Evolutionary conservation across 2,888 invertebrate genomes (phyloP).

Genomic region (Lottia gigantea): DNA sequence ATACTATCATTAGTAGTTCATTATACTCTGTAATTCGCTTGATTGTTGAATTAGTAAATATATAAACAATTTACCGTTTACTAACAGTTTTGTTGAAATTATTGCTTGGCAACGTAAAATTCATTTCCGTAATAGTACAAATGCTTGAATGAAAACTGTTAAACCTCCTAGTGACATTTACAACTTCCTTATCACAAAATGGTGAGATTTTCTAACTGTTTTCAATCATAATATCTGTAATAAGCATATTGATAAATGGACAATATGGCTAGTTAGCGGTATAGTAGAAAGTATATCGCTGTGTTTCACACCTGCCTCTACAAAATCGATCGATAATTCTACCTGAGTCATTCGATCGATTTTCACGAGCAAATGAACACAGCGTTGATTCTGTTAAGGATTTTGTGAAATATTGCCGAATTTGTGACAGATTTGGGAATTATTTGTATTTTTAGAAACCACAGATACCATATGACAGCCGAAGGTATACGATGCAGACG

Average conservation of each 20-base stretch:
- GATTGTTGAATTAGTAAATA: conserved; percentile 1
- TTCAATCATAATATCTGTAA: neutral
- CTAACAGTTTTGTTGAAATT: neutral
- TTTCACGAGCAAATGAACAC: too few species aligned
- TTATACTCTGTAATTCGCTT: neutral
- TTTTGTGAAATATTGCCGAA: too few species aligned
- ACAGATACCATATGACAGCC: conserved; percentile 2
- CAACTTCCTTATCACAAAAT: neutral
- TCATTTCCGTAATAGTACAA: neutral
- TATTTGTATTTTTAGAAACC: neutral
- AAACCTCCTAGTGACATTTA: neutral
- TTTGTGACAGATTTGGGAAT: neutral
- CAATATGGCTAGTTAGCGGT: neutral
- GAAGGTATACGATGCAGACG: neutral
- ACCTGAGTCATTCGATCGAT: conserved; percentile 3
- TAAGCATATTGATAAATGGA: neutral
- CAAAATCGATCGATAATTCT: neutral
- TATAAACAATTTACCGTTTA: neutral
- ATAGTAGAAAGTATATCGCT: neutral
- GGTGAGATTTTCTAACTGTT: conserved; percentile 8
- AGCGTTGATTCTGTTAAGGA: too few species aligned
- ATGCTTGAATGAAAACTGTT: neutral
- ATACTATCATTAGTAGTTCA: neutral
- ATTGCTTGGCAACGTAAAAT: neutral
- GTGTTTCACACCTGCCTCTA: neutral